Percentiles rank a stretch among this genome's conserved stretches.
phyloP scores from a whole-genome alignment of 2,113 vertebrate genomes.

The Nestor notabilis region DNA sequence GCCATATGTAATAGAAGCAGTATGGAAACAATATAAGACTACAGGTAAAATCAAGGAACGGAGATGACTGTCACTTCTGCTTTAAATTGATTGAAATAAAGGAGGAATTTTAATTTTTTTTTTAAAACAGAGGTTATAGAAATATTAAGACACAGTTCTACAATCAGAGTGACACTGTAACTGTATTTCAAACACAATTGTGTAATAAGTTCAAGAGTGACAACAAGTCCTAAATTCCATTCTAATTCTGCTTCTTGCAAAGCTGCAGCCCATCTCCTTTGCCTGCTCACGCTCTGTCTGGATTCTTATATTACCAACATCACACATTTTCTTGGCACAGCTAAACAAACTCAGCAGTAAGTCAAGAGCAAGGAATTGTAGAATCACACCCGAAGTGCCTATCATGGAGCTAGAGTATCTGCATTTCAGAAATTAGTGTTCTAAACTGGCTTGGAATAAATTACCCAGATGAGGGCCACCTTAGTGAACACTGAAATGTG shows the following conservation, averaged over 20 bases:
- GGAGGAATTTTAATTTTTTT: neutral
- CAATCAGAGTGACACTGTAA: neutral
- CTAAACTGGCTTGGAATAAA: neutral
- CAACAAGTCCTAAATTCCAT: neutral
- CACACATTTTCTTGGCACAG: neutral
- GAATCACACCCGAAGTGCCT: neutral
- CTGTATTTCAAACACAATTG: neutral
- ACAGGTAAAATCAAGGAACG: neutral
- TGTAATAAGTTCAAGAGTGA: neutral
- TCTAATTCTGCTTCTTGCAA: neutral
- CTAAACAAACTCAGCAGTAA: neutral
- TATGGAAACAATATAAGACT: neutral
- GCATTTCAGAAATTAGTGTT: neutral
- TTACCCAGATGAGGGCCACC: slow-evolving; percentile 20
- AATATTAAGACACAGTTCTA: neutral
- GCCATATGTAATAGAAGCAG: neutral
- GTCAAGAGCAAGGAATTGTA: neutral
- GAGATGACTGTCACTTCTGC: neutral
- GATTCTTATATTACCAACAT: neutral
- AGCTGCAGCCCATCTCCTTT: neutral
- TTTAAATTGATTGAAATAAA: neutral
- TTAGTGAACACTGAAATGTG: slow-evolving; percentile 20
- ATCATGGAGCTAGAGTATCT: neutral
- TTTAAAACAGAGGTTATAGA: neutral
- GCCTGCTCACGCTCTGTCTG: neutral